Percentiles rank a stretch among this genome's conserved stretches.
These are phyloP conservation scores for Sphinx pinastri DNA, from an alignment of 2,888 invertebrate genomes.

Conservation along the genomic window DNA sequence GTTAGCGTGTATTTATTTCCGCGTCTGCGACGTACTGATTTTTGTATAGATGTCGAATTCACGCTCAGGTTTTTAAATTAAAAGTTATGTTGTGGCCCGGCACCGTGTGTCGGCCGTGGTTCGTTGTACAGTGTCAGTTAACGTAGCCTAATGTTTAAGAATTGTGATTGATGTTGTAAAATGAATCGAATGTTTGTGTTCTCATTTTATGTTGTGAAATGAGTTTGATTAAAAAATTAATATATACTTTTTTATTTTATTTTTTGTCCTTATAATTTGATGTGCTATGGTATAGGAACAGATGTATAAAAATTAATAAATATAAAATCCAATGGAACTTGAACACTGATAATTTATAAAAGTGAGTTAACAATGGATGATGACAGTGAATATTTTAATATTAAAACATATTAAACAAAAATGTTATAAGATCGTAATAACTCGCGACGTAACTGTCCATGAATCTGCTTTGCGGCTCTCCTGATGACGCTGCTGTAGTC, in stretches of 20 bases:
- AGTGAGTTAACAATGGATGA: too few relatives aligned
- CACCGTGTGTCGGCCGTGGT: slow-evolving; percentile 61
- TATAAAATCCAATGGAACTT: not conserved
- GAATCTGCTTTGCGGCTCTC: slow-evolving; percentile 25
- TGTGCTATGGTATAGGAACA: not conserved
- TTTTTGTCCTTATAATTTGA: slow-evolving; percentile 26
- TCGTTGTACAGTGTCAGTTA: slow-evolving; percentile 62
- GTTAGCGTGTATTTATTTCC: slow-evolving; percentile 49
- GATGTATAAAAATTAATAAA: not conserved
- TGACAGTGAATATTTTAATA: not conserved
- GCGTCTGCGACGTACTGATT: slow-evolving; percentile 48
- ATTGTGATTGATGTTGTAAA: slow-evolving; percentile 62
- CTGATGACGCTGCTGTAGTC: not conserved
- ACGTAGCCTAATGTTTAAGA: slow-evolving; percentile 56
- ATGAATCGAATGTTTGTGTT: slow-evolving; percentile 62
- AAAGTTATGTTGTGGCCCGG: slow-evolving; percentile 48
- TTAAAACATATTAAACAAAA: slow-evolving; percentile 31
- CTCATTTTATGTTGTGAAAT: slow-evolving; percentile 80
- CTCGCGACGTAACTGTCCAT: slow-evolving; percentile 34
- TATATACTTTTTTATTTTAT: slow-evolving; percentile 59
- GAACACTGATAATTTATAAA: not conserved
- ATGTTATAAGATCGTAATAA: slow-evolving; percentile 37
- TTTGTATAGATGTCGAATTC: slow-evolving; percentile 43
- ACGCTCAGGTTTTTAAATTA: slow-evolving; percentile 50
- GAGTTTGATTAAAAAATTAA: slow-evolving; percentile 81